Evolutionary conservation across 2,888 invertebrate species (phyloP), one percentile per base, ranked within the genome.

Genomic region (Muschampia plurimacula): DNA sequence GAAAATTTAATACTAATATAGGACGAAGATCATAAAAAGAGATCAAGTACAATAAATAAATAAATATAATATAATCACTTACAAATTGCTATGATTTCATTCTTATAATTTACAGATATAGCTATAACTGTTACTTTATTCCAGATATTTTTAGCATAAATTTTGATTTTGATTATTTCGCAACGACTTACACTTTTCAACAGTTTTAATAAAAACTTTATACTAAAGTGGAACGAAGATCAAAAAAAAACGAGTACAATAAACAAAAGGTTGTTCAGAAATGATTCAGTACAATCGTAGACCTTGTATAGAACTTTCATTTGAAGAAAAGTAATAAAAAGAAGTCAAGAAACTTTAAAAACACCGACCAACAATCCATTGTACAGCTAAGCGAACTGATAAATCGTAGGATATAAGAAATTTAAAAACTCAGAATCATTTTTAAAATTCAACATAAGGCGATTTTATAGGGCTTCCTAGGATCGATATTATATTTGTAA

Each of bases 251-350:
- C 49, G 6, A 49, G 49, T n/a, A 49, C 13, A 49, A 49, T 49
- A 49, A 49, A 49, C 49, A 49, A 49, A 49, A 49, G 49, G n/a
- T n/a, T 49, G 49, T 49, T n/a, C 49, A 49, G 49, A 49, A n/a
- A 49, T n/a, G 49, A 6, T 49, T 44, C 44, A 12, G 44, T 44
- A 44, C 44, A 44, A 44, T 44, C 4, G 12, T 44, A 44, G 44
- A 44, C 44, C 44, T 44, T 44, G 44, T 44, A 44, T 44, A 12
- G 12, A 12, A 44, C 49, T 49, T n/a, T 49, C 49, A 49, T n/a
- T 49, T 49, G 12, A 49, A n/a, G 13, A 49, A n/a, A 49, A 49
- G n/a, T 13, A n/a, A n/a, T 13, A n/a, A 13, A 49, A 49, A n/a
- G n/a, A 9, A 52, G 9, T 15, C 7, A 15, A 52, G 52, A 52